phyloP scores from a whole-genome alignment of 2,888 invertebrate species.

The Watsonalla binaria region DNA sequence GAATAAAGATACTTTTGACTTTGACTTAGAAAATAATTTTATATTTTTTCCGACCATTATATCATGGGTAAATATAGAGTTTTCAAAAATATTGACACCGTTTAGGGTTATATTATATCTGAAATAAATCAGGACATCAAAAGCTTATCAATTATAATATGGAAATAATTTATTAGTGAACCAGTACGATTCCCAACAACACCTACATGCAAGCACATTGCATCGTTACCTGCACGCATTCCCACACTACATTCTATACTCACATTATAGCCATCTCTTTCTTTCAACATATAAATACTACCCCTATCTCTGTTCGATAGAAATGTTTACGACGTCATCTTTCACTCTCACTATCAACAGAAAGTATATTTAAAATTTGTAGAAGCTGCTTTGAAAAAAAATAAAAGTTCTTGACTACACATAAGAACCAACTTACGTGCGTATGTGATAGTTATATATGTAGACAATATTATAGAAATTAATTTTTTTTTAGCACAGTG shows the following conservation, averaged over 20 bases:
- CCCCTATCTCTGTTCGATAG: constrained; percentile 26
- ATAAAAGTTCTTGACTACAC: not conserved
- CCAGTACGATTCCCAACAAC: constrained; percentile 20
- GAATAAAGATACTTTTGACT: no score
- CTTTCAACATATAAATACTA: constrained; percentile 16
- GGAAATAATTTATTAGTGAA: constrained; percentile 7
- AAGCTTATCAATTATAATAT: no score
- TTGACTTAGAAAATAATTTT: not conserved
- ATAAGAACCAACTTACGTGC: no score
- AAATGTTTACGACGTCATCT: constrained; percentile 64
- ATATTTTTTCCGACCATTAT: no score
- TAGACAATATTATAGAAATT: no score
- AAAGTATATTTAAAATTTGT: constrained; percentile 33
- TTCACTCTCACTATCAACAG: constrained; percentile 73
- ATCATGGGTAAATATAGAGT: no score
- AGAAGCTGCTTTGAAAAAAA: constrained; percentile 21
- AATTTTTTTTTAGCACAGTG: no score
- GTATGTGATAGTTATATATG: no score
- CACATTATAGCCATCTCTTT: constrained; percentile 26
- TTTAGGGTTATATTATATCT: not conserved
- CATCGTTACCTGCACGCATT: constrained; percentile 67
- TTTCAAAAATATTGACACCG: no score
- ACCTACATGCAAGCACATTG: constrained; percentile 38
- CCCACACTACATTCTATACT: constrained; percentile 54
- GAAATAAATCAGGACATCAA: not conserved